Percentiles rank a stretch among this genome's conserved stretches.
These are phyloP conservation scores for Phaedon cochleariae DNA, from an alignment of 2,888 invertebrate species.

Conservation along the genomic window DNA sequence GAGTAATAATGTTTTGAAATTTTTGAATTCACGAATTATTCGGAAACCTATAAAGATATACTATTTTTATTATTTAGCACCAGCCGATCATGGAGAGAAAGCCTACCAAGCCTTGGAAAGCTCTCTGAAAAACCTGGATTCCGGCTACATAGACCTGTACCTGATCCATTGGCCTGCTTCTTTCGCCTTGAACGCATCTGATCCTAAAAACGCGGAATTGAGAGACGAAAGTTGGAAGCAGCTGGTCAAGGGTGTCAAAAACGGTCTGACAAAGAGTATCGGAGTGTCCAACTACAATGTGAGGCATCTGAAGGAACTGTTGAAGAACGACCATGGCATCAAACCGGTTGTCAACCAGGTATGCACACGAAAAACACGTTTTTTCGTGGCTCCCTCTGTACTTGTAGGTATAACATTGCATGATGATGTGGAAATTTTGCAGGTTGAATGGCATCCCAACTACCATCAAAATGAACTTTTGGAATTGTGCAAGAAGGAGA, in stretches of 20 bases:
- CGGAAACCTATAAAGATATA: too few species aligned
- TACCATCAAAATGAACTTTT: constrained; percentile 71
- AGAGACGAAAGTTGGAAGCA: constrained; percentile 74
- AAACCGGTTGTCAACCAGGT: constrained; percentile 68
- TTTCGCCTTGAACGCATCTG: constrained; percentile 64
- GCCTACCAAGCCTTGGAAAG: constrained; percentile 65
- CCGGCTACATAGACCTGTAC: constrained; percentile 78
- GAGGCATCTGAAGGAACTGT: constrained; percentile 73
- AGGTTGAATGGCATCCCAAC: constrained; percentile 86
- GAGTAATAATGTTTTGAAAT: too few species aligned
- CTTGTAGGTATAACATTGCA: too few species aligned
- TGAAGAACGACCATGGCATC: constrained; percentile 64
- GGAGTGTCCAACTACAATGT: constrained; percentile 85
- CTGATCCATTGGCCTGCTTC: constrained; percentile 85
- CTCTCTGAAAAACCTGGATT: constrained; percentile 70
- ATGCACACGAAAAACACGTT: not conserved
- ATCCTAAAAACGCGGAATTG: constrained; percentile 65
- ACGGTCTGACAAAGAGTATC: constrained; percentile 71
- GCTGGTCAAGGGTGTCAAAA: constrained; percentile 70
- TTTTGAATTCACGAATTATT: too few species aligned
- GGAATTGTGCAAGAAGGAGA: constrained; percentile 69
- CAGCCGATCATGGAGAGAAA: constrained; percentile 67
- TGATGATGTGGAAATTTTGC: constrained; percentile 67
- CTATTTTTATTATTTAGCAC: too few species aligned
- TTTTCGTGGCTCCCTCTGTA: too few species aligned